phyloP scores from a whole-genome alignment of 2,888 invertebrate species.

The Acleris literana region DNA sequence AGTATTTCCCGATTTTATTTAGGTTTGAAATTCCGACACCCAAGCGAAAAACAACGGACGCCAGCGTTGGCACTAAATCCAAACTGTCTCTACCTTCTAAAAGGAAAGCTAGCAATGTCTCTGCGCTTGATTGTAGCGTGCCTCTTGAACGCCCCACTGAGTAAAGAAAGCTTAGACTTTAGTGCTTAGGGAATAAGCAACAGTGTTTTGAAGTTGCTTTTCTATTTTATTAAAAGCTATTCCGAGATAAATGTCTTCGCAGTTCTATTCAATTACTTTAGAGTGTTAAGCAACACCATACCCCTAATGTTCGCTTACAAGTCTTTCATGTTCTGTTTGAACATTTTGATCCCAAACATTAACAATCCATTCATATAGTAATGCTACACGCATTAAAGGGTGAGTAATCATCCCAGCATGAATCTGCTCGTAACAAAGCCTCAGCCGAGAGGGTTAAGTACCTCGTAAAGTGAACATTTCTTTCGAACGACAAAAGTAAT shows the following conservation, averaged over 20 bases:
- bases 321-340: too few relatives aligned
- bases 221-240: conserved; percentile 3
- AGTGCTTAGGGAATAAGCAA: conserved; percentile 23
- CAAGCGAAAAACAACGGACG: conserved; percentile 8
- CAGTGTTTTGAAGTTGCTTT: background rate
- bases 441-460: conserved; percentile 32
- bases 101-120: conserved; percentile 26
- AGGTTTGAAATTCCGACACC: conserved; percentile 4
- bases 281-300: background rate
- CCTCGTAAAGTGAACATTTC: conserved; percentile 32
- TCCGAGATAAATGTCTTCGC: background rate
- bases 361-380: conserved; percentile 8
- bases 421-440: conserved; percentile 30
- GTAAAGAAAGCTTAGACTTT: conserved; percentile 20
- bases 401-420: conserved; percentile 31
- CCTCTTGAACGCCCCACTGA: conserved; percentile 30
- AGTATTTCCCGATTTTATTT: background rate
- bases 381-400: conserved; percentile 22
- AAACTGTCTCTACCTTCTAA: conserved; percentile 32
- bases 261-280: too few relatives aligned
- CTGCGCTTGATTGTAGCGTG: conserved; percentile 30
- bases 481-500: conserved; percentile 31
- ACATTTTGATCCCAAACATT: background rate
- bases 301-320: background rate
- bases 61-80: conserved; percentile 32